Evolutionary conservation across 2,888 invertebrate genomes (phyloP), one percentile per base, ranked within the genome.

Genomic region (Lepidochrysops patricia): DNA sequence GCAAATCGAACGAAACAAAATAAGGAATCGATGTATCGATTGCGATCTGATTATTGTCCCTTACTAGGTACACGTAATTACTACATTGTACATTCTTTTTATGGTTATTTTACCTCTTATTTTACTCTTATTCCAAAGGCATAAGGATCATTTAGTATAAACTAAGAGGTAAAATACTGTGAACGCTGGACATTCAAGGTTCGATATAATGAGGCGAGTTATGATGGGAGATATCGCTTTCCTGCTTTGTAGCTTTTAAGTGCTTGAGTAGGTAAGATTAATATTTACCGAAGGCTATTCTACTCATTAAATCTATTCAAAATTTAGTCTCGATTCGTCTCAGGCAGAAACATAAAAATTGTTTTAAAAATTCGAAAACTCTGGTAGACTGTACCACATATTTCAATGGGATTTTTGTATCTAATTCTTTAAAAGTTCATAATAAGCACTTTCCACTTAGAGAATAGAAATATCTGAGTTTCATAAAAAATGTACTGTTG

Each of bases 41-140:
- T 77, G 72, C 73, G 75, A 84, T 81, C 75, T 67, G 83, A 85
- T 84, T 83, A 79, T 81, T 84, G 80, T 83, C 75, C 86, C 85
- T 74, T 84, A 85, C 76, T 82, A 80, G 85, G 85, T 73, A 68
- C 70, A 71, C 67, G 77, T 86, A 86, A 86, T 86, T 86, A 83
- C 80, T 75, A 66, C 70, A 43, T 43, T 43, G 43, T 35, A 35
- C 35, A 4, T 4, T 4, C 2, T 13, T n/a, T 13, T 35, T 5
- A 9, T 4, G 13, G 13, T 35, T 13, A 35, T 9, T 35, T 35
- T 35, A 13, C 35, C 35, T 35, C n/a, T 13, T 35, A 35, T 35
- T 35, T 13, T 13, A 35, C 4, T 35, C 35, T 13, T 35, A 35
- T 35, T 13, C 12, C 2, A 5, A 5, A 5, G 1, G 35, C 35